phyloP scores from a whole-genome alignment of 1,140 invertebrate genomes.

The Diplogasteroides magnus region DNA sequence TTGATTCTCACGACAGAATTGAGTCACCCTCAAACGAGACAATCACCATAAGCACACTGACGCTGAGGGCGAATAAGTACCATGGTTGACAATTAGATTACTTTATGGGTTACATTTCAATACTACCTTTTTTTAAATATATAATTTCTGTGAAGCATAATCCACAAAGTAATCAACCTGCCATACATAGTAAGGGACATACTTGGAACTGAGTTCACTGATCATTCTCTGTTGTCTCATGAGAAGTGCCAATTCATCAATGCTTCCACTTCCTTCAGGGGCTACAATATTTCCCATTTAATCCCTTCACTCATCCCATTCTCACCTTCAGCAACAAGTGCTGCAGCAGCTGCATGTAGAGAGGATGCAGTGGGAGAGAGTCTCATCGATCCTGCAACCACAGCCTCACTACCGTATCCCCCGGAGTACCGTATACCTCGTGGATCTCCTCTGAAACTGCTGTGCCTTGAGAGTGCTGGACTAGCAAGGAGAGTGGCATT shows the following conservation, averaged over 20 bases:
- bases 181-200: background rate
- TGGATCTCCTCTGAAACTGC: slow-evolving; percentile 13
- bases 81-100: too few species aligned
- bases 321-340: too few species aligned
- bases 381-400: background rate
- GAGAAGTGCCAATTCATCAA: slow-evolving; percentile 33
- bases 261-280: slow-evolving; percentile 9
- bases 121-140: too few species aligned
- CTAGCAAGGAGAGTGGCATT: slow-evolving; percentile 40
- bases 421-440: slow-evolving; percentile 1
- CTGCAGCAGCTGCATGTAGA: slow-evolving; percentile 6
- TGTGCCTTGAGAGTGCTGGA: slow-evolving; percentile 12
- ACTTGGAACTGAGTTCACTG: slow-evolving; percentile 27
- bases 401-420: background rate
- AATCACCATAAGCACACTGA: too few species aligned
- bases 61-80: too few species aligned
- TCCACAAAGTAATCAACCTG: too few species aligned
- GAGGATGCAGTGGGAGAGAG: background rate
- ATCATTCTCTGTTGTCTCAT: slow-evolving; percentile 34
- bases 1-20: slow-evolving; percentile 21
- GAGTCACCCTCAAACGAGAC: too few species aligned
- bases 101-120: too few species aligned
- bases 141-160: too few species aligned
- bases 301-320: too few species aligned
- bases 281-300: too few species aligned